A percentile compares a stretch with the other conserved stretches of the same genome.
phyloP scores from a whole-genome alignment of 2,888 invertebrate genomes.

The Pocota personata region DNA sequence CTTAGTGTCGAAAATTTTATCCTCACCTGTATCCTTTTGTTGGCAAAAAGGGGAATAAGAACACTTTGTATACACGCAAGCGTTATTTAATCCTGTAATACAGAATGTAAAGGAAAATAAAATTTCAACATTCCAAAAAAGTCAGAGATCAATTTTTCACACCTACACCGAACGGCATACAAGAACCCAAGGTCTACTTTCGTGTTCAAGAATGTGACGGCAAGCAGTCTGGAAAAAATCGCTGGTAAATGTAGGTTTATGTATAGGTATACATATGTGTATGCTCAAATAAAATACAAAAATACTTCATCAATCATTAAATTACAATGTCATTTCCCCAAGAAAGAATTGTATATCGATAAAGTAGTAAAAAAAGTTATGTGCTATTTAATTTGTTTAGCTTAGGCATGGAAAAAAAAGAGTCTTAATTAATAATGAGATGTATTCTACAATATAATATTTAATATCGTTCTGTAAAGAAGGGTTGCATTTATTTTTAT shows the following conservation, averaged over 20 bases:
- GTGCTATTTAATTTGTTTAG: neutral
- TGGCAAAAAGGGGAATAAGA: neutral
- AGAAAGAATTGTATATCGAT: neutral
- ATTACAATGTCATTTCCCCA: neutral
- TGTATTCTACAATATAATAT: too few species aligned
- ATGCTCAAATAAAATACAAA: neutral
- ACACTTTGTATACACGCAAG: neutral
- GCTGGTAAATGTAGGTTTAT: neutral
- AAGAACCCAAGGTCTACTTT: neutral
- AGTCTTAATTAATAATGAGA: too few species aligned
- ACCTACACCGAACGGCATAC: neutral
- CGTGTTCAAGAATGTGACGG: neutral
- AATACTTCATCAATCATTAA: slow-evolving; percentile 3
- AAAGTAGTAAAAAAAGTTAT: neutral
- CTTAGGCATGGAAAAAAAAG: too few species aligned
- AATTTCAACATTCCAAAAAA: slow-evolving; percentile 6
- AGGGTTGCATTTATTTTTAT: too few species aligned
- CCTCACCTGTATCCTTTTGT: neutral
- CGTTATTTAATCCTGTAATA: neutral
- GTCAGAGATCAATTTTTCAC: slow-evolving; percentile 16
- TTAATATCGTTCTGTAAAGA: too few species aligned
- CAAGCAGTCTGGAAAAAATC: slow-evolving; percentile 10
- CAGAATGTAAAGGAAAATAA: neutral
- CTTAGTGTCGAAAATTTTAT: neutral
- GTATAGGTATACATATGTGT: too few species aligned